These are phyloP conservation scores for Anagrus nilaparvatae DNA, from an alignment of 1,140 invertebrate species.

Conservation along the genomic window DNA sequence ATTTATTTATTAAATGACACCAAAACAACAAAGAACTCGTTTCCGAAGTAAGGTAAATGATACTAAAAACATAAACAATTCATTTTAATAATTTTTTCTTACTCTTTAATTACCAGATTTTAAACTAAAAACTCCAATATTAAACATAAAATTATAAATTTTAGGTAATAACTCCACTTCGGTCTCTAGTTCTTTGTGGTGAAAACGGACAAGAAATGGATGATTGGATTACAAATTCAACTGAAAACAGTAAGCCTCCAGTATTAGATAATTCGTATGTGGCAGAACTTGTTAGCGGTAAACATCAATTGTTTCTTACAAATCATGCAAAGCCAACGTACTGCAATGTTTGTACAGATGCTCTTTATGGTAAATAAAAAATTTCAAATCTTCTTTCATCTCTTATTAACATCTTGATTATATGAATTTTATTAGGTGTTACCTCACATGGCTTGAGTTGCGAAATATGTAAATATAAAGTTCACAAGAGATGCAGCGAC, in stretches of 20 bases:
- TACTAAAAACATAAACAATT: background rate
- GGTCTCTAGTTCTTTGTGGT: slow-evolving; percentile 72
- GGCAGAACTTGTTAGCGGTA: slow-evolving; percentile 70
- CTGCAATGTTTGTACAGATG: slow-evolving; percentile 92
- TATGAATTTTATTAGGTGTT: slow-evolving; percentile 53
- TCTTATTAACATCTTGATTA: background rate
- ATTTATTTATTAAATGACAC: no score
- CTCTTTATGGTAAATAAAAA: slow-evolving; percentile 55
- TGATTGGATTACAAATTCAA: slow-evolving; percentile 72
- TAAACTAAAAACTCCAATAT: slow-evolving; percentile 7
- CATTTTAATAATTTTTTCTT: slow-evolving; percentile 7
- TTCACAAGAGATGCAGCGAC: slow-evolving; percentile 85
- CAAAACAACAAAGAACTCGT: slow-evolving; percentile 24
- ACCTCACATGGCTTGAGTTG: slow-evolving; percentile 90
- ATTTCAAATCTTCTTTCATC: background rate
- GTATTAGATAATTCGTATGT: slow-evolving; percentile 46
- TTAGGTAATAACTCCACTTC: slow-evolving; percentile 78
- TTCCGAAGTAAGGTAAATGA: slow-evolving; percentile 31
- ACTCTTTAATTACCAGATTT: background rate
- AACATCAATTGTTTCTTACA: slow-evolving; percentile 89
- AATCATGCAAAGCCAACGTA: slow-evolving; percentile 91
- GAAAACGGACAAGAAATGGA: slow-evolving; percentile 80
- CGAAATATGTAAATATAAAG: slow-evolving; percentile 95
- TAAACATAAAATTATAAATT: slow-evolving; percentile 20
- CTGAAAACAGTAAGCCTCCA: slow-evolving; percentile 57